Base-by-base conservation (phyloP, 2,888 invertebrate genomes). In the Trichogramma evanescens region DNA sequence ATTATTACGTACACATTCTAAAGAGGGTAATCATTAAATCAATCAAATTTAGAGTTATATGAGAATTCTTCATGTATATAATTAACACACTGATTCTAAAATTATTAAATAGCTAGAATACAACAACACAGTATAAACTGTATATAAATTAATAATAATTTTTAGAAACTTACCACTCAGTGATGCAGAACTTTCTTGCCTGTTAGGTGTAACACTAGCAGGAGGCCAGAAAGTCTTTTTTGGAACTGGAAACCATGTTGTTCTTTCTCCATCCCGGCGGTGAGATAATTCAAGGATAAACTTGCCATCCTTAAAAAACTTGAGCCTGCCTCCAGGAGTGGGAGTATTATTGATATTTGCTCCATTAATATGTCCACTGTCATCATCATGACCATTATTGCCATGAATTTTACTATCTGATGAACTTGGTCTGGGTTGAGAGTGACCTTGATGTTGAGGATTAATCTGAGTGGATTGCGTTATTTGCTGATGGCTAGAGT, bases 261-360 rank as follows among this genome's bases (percentile, higher is more conserved):
- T 85, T 70, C 89, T 85, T 77, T 91, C 91, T 63, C 91, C 91
- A 72, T 87, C 89, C 68, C 86, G 83, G 48, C 86, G 83, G 70
- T 89, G 83, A 62, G 87, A 87, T 81, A 93, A 76, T 80, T 93
- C 93, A 82, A 93, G 79, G 72, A 93, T 92, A 78, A 93, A 91
- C 80, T 93, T 92, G 65, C 93, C 93, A 88, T 93, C 93, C 84
- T 89, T 89, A 78, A 88, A 89, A 80, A 89, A 89, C 78, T 89
- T 89, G 69, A 89, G 84, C 71, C 89, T 83, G 74, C 89, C 89
- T 70, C 89, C 89, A 75, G 86, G 83, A 66, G 81, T 75, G 38
- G 77, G 76, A 45, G 73, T 65, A 39, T 70, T 63, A 57, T 67
- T 72, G 56, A 54, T 67, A 49, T 76, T 76, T 13, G 79, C 69